Percentiles rank a stretch among this genome's conserved stretches.
Conservation (phyloP, 2,797 vertebrate genomes). For the Megalops cyprinoides region DNA sequence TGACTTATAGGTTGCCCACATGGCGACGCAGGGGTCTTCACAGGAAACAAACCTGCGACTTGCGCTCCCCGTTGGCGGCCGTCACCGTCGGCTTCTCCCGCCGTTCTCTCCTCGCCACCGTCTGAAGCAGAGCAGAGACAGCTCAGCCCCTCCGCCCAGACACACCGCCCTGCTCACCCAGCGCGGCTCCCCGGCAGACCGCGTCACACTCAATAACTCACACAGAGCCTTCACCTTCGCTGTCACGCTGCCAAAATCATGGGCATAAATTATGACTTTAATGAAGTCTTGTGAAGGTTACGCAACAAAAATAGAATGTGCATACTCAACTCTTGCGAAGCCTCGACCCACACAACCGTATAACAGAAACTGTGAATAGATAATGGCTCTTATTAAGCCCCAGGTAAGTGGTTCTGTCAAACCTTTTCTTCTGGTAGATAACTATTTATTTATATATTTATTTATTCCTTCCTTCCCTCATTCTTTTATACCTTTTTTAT, state of each 20-base stretch:
- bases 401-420: background rate
- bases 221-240: background rate
- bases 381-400: background rate
- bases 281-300: background rate
- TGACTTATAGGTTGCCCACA: conserved; percentile 34
- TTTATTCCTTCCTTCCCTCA: too few species aligned
- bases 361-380: too few species aligned
- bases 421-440: background rate
- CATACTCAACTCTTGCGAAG: too few species aligned
- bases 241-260: background rate
- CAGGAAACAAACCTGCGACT: conserved; percentile 86
- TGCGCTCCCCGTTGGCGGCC: conserved; percentile 79
- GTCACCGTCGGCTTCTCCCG: conserved; percentile 76
- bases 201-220: conserved; percentile 15
- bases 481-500: too few species aligned
- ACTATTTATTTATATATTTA: too few species aligned
- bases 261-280: background rate
- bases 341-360: too few species aligned
- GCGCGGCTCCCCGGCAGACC: conserved; percentile 3
- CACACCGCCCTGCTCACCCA: background rate
- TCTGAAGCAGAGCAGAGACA: conserved; percentile 76
- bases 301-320: background rate
- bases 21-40: background rate
- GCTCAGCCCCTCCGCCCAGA: conserved; percentile 46
- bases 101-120: conserved; percentile 78